Percentiles rank a stretch among this genome's conserved stretches.
phyloP scores from a whole-genome alignment of 2,797 vertebrate species.

The Ammospiza maritima region DNA sequence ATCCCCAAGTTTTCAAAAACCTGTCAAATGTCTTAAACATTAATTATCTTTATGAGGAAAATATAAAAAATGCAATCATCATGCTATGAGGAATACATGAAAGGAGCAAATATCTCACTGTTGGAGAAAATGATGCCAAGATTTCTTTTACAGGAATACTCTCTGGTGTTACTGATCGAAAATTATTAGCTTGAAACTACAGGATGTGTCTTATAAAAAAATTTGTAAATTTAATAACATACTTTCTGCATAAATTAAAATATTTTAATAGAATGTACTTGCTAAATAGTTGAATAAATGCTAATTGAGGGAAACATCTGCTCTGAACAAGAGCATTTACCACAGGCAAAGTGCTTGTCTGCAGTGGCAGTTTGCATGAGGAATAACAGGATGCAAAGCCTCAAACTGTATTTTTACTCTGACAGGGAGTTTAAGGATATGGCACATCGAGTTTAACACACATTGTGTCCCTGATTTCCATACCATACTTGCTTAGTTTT shows the following conservation, averaged over 20 bases:
- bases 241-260: conserved; percentile 75
- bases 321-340: conserved; percentile 69
- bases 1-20: conserved; percentile 9
- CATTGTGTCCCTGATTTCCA: conserved; percentile 55
- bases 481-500: conserved; percentile 47
- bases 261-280: conserved; percentile 70
- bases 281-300: conserved; percentile 71
- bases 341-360: conserved; percentile 68
- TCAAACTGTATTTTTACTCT: conserved; percentile 43
- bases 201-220: conserved; percentile 64
- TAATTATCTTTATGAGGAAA: not conserved
- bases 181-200: conserved; percentile 72
- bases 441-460: conserved; percentile 22
- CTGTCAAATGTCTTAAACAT: conserved; percentile 14
- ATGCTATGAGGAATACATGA: not conserved
- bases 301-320: conserved; percentile 73
- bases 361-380: conserved; percentile 58
- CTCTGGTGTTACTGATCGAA: conserved; percentile 37
- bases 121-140: conserved; percentile 30
- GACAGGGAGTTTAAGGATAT: conserved; percentile 50
- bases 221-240: conserved; percentile 72
- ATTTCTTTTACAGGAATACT: conserved; percentile 42
- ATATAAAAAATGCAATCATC: conserved; percentile 33
- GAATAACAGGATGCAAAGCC: conserved; percentile 46
- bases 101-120: not conserved